Evolutionary conservation across 2,888 invertebrate species (phyloP).

Genomic region (Phrixothrix hirtus): DNA sequence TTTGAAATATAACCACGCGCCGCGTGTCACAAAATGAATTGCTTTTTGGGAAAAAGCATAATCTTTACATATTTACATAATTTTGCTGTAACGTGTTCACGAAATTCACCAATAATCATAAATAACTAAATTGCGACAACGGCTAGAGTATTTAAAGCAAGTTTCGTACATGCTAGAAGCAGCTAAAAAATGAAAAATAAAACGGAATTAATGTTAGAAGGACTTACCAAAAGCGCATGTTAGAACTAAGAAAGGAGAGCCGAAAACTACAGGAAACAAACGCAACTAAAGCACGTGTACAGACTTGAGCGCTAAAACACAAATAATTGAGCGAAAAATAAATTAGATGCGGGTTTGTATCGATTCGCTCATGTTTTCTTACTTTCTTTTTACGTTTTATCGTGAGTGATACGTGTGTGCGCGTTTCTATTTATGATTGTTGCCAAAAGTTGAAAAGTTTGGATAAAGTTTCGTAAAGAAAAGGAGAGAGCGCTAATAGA

Average conservation of each 20-base stretch:
- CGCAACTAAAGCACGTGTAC: conserved; percentile 26
- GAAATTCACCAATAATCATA: conserved; percentile 24
- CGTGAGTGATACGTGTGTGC: too few species aligned
- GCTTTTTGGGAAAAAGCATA: conserved; percentile 18
- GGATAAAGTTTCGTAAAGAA: conserved; percentile 3
- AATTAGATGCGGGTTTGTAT: too few species aligned
- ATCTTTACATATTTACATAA: conserved; percentile 20
- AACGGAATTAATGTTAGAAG: background rate
- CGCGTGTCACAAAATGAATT: conserved; percentile 18
- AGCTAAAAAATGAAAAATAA: background rate
- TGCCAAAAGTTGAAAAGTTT: conserved; percentile 22
- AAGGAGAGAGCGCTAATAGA: conserved; percentile 3
- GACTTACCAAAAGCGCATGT: conserved; percentile 12
- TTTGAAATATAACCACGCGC: conserved; percentile 16
- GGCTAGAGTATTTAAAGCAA: background rate
- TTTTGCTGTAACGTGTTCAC: conserved; percentile 17
- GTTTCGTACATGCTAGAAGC: too few species aligned
- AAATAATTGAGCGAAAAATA: conserved; percentile 5
- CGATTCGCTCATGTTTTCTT: too few species aligned
- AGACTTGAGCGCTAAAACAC: conserved; percentile 8
- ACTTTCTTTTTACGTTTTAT: too few species aligned
- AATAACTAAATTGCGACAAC: conserved; percentile 9
- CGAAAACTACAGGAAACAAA: conserved; percentile 14
- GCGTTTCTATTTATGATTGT: too few species aligned
- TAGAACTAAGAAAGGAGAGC: background rate